Percentiles rank a stretch among this genome's conserved stretches.
Evolutionary conservation across 2,797 vertebrate species (phyloP).

Genomic region (Emydoidea blandingii): DNA sequence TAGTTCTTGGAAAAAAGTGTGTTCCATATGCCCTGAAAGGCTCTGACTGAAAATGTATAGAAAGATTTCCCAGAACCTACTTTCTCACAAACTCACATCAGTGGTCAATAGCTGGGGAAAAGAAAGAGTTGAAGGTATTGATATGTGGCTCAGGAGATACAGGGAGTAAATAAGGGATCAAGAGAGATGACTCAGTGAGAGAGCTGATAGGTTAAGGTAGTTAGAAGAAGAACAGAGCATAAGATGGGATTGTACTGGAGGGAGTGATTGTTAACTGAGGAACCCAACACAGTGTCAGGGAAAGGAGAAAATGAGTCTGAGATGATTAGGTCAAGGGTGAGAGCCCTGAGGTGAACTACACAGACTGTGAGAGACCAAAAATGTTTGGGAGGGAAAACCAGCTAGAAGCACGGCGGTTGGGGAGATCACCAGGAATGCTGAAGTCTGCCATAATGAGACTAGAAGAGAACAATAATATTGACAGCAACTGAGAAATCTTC

Average conservation of each 20-base stretch:
- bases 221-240: not conserved
- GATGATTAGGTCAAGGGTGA: not conserved
- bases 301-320: not conserved
- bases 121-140: not conserved
- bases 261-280: not conserved
- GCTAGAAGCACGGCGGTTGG: not conserved
- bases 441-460: not conserved
- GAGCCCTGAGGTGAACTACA: not conserved
- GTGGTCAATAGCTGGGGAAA: not conserved
- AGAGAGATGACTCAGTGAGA: not conserved
- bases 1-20: not conserved
- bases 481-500: not conserved
- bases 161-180: not conserved
- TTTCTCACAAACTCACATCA: not conserved
- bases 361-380: not conserved
- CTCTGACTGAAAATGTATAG: not conserved
- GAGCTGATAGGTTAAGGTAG: rapidly evolving
- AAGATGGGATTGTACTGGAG: not conserved
- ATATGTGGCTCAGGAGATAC: not conserved
- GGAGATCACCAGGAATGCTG: not conserved
- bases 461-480: not conserved
- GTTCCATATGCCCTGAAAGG: rapidly evolving
- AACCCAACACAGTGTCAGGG: not conserved
- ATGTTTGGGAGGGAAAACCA: conserved; percentile 25
- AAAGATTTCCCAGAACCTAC: not conserved